Evolutionary conservation across 2,797 vertebrate species (phyloP).

Genomic region (Rousettus madagascariensis): DNA sequence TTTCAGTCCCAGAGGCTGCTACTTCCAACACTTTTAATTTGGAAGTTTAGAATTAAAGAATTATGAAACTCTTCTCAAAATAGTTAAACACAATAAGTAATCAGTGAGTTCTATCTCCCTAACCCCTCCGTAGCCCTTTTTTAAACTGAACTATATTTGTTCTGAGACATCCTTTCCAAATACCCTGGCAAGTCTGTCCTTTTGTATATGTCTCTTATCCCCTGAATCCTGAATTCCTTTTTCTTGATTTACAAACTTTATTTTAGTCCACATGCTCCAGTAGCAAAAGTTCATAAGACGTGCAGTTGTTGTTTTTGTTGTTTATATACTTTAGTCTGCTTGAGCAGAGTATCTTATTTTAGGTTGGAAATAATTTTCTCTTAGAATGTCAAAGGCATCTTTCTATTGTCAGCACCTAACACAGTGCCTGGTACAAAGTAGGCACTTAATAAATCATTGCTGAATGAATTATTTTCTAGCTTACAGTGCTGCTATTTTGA

Average conservation of each 20-base stretch:
- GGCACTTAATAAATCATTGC: background rate
- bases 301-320: background rate
- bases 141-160: background rate
- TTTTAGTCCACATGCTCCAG: background rate
- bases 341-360: background rate
- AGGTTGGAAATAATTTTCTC: constrained; percentile 2
- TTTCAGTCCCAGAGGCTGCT: background rate
- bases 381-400: background rate
- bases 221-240: background rate
- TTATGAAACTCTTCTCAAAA: constrained; percentile 28
- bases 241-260: background rate
- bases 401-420: background rate
- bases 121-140: too few relatives aligned
- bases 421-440: background rate
- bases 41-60: constrained; percentile 22
- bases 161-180: background rate
- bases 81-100: background rate
- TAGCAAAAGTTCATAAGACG: background rate
- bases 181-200: background rate
- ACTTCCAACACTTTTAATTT: background rate
- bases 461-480: constrained; percentile 30
- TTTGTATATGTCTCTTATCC: background rate
- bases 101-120: background rate
- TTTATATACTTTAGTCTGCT: background rate
- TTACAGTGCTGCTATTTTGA: background rate